Percentiles rank a stretch among this genome's conserved stretches.
Conservation (phyloP, 2,888 invertebrate species). For the Iselma pallidipennis region DNA sequence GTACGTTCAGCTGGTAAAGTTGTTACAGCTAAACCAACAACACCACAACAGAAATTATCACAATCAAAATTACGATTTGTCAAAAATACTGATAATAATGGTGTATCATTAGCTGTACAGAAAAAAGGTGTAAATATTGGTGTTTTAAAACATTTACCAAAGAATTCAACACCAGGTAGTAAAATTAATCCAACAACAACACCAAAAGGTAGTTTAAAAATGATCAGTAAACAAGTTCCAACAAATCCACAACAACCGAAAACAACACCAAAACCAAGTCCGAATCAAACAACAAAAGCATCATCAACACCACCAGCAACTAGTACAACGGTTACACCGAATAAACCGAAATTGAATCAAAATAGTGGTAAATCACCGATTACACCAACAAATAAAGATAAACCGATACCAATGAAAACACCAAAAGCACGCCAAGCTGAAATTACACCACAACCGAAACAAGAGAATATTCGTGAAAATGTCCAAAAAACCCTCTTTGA, state of each 20-base stretch:
- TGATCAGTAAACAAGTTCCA: conserved; percentile 14
- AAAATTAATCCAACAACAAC: conserved; percentile 1
- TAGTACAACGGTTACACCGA: conserved; percentile 18
- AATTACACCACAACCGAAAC: conserved; percentile 38
- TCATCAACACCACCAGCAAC: conserved; percentile 37
- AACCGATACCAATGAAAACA: conserved; percentile 43
- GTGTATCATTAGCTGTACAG: conserved; percentile 50
- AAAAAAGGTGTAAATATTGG: conserved; percentile 50
- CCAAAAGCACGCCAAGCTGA: conserved; percentile 43
- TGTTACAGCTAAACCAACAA: conserved; percentile 42
- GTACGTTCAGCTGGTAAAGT: conserved; percentile 63
- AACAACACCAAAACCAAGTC: conserved; percentile 5
- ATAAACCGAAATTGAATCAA: not conserved
- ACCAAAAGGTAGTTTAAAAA: conserved; percentile 18
- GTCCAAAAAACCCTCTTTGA: conserved; percentile 79
- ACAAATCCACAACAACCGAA: conserved; percentile 3
- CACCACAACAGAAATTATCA: not conserved
- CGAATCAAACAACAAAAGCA: conserved; percentile 27
- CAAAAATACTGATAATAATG: conserved; percentile 48
- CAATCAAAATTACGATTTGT: conserved; percentile 50
- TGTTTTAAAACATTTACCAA: conserved; percentile 48
- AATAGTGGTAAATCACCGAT: not conserved
- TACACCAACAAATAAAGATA: conserved; percentile 33
- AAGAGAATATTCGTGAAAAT: conserved; percentile 77
- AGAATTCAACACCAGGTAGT: conserved; percentile 28